Base-by-base conservation (phyloP, 2,113 vertebrate genomes). In the Rhinolophus ferrumequinum region DNA sequence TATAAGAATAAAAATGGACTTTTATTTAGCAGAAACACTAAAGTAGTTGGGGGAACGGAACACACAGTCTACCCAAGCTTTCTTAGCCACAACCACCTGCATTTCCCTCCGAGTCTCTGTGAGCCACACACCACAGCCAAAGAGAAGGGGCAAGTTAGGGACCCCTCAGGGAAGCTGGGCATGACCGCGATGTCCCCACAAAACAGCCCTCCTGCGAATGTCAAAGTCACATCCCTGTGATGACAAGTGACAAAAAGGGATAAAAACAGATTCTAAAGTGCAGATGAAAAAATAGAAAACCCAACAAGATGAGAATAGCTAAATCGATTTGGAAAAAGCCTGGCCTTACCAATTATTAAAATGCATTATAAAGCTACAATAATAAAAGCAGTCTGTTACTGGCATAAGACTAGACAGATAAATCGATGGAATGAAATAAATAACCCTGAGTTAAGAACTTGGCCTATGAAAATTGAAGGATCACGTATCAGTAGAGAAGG, bases 1-100 rank as follows among this genome's bases (percentile, higher is more conserved):
- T 98, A 28, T 95, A 98, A 98, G 98, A 97, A 98, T 98, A 98
- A 98, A 99, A 99, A 98, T 98, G 98, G 98, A 98, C 98, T 99
- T 99, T 98, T 98, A 98, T 98, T 98, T 98, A 98, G 98, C 98
- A 98, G 98, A 97, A 98, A 95, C 97, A 92, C 97, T 92, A 41
- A 97, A 97, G 97, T 70, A 88, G 97, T 89, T 97, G 96, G 95
- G 72, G 97, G 97, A 98, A 5, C 52, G 89, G 96, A 97, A 96
- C 95, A 92, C 97, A 95, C 86, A 76, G 96, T 73, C 96, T 97
- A 73, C 66, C 94, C 94, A 88, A 92, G 87, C 96, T 95, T 96
- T 96, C 97, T 98, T 88, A 90, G 96, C 93, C 97, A 95, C 97
- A 88, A 75, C 88, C 93, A 60, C 96, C 96, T 81, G 84, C 89